Evolutionary conservation across 30 jellyfish, hydroid and myxozoan species (phyloP), one percentile per base, ranked within the genome.

Genomic region (Catostylus mosaicus): DNA sequence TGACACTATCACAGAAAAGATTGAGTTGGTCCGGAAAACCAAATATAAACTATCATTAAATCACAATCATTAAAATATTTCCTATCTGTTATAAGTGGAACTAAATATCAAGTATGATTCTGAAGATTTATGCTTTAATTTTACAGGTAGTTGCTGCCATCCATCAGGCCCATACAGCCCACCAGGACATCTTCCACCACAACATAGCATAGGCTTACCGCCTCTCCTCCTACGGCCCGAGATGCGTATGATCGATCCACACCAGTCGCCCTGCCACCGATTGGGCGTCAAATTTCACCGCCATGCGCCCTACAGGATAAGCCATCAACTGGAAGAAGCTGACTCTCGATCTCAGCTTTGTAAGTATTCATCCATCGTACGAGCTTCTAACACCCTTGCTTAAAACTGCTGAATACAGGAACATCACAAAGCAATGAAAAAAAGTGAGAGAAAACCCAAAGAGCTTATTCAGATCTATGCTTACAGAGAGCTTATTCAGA

Each of bases 91-190:
- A n/a, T n/a, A n/a, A n/a, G n/a, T n/a, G n/a, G n/a, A n/a, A n/a
- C n/a, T n/a, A n/a, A n/a, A n/a, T n/a, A n/a, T n/a, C n/a, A n/a
- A n/a, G n/a, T n/a, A n/a, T n/a, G n/a, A n/a, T n/a, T n/a, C n/a
- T n/a, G n/a, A n/a, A n/a, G n/a, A n/a, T n/a, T n/a, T n/a, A n/a
- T n/a, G n/a, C n/a, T 5, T 24, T 59, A 1, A 6, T 16, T 16
- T 60, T 56, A 8, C 96, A 87, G 96, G 96, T 60, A 73, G 90
- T 12, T 87, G 96, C 79, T 87, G 96, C 47, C 91, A 87, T 34
- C 96, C 96, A 27, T 73, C 85, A 10, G 89, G 91, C 3, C 87
- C 69, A 37, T 78, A 31, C 67, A 73, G 70, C 48, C 84, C 85
- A 29, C 96, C 96, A 16, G 33, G 75, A 35, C 88, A 57, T 77